phyloP scores from a whole-genome alignment of 2,888 invertebrate species.

The Sphecodes monilicornis region DNA sequence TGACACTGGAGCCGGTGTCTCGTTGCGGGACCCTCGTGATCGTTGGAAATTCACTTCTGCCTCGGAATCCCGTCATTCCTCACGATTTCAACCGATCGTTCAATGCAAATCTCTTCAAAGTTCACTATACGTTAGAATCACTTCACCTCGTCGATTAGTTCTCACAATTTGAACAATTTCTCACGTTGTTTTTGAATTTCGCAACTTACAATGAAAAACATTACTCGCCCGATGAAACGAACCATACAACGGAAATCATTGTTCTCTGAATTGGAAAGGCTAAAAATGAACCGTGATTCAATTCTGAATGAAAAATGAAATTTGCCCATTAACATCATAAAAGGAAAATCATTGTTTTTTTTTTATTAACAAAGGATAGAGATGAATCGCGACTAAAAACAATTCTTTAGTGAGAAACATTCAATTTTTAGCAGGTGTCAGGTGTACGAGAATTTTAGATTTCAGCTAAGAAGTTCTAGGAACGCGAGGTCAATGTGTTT shows the following conservation, averaged over 20 bases:
- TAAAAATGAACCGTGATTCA: background rate
- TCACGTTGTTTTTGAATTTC: background rate
- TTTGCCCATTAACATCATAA: background rate
- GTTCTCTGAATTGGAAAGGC: background rate
- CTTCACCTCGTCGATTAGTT: background rate
- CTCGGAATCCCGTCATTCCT: background rate
- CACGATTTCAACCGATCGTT: constrained; percentile 9
- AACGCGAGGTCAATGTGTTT: constrained; percentile 24
- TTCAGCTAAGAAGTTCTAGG: background rate
- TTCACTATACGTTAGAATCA: background rate
- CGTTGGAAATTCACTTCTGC: constrained; percentile 11
- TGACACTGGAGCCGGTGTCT: constrained; percentile 12
- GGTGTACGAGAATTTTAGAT: background rate
- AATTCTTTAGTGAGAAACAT: too few relatives aligned
- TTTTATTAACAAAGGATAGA: too few relatives aligned
- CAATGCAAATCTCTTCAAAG: background rate
- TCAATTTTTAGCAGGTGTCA: background rate
- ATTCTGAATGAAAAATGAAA: background rate
- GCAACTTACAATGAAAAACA: background rate
- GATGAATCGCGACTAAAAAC: too few relatives aligned
- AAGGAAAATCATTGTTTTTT: too few relatives aligned
- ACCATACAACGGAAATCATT: too few relatives aligned
- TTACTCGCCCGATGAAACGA: too few relatives aligned
- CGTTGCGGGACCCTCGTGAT: constrained; percentile 8
- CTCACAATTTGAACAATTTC: background rate